A percentile compares a stretch with the other conserved stretches of the same genome.
phyloP scores from a whole-genome alignment of 2,888 invertebrate genomes.

The Lasioglossum zephyrum region DNA sequence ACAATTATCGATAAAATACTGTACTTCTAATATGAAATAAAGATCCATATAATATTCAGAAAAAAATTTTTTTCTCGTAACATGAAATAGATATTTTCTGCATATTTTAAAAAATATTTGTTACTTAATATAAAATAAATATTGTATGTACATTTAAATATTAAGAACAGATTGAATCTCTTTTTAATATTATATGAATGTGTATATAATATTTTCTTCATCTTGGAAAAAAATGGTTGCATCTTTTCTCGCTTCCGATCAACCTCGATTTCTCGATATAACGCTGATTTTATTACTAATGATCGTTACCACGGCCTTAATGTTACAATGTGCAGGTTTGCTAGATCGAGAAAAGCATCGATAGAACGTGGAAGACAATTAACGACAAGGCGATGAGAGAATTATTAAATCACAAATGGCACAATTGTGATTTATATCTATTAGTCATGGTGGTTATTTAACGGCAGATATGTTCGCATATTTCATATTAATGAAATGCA shows the following conservation, averaged over 20 bases:
- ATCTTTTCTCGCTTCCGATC: neutral
- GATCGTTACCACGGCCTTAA: neutral
- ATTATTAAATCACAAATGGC: neutral
- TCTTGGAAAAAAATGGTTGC: neutral
- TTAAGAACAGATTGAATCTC: no score
- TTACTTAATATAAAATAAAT: no score
- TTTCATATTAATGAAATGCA: neutral
- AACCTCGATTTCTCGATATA: neutral
- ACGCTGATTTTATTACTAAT: neutral
- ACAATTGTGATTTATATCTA: neutral
- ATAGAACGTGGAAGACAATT: neutral
- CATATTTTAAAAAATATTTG: no score
- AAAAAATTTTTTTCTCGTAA: no score
- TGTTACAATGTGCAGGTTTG: neutral
- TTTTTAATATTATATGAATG: no score
- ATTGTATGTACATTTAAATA: no score
- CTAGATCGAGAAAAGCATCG: neutral
- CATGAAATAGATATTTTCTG: no score
- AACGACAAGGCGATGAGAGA: conserved; percentile 1
- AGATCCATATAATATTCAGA: no score
- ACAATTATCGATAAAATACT: no score
- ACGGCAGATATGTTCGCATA: neutral
- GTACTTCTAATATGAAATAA: no score
- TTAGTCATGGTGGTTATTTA: conserved; percentile 1
- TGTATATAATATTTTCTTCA: neutral